phyloP scores from a whole-genome alignment of 2,797 vertebrate species.

The Sandelia bainsii region DNA sequence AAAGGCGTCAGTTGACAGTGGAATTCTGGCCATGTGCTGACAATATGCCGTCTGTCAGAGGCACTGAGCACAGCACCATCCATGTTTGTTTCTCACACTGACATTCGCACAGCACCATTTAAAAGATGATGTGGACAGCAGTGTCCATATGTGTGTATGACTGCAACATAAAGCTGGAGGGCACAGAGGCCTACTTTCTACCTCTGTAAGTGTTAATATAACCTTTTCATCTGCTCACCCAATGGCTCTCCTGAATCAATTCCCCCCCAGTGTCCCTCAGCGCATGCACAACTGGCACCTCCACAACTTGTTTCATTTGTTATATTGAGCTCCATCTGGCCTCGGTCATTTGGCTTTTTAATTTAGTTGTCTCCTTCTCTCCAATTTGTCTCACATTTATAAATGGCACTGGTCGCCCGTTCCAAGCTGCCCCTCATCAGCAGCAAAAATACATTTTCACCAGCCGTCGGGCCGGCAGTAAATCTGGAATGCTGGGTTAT shows the following conservation, averaged over 20 bases:
- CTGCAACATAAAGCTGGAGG: slow-evolving; percentile 77
- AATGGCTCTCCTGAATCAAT: slow-evolving; percentile 83
- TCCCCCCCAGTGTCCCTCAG: slow-evolving; percentile 82
- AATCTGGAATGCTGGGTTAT: slow-evolving; percentile 83
- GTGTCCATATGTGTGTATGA: slow-evolving; percentile 78
- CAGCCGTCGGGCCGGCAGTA: slow-evolving; percentile 78
- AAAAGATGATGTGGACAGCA: slow-evolving; percentile 72
- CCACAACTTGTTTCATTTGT: slow-evolving; percentile 88
- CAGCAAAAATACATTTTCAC: slow-evolving; percentile 83
- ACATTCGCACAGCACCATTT: slow-evolving; percentile 61
- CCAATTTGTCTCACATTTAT: slow-evolving; percentile 89
- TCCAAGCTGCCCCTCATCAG: slow-evolving; percentile 86
- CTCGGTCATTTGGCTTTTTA: slow-evolving; percentile 88
- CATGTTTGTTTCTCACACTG: slow-evolving; percentile 66
- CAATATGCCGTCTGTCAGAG: slow-evolving; percentile 50
- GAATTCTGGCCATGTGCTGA: slow-evolving; percentile 35
- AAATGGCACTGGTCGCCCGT: slow-evolving; percentile 82
- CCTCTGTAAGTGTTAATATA: slow-evolving; percentile 83
- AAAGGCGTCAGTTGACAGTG: slow-evolving; percentile 27
- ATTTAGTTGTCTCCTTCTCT: slow-evolving; percentile 88
- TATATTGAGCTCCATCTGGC: slow-evolving; percentile 88
- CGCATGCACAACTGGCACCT: slow-evolving; percentile 88
- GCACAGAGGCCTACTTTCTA: slow-evolving; percentile 71
- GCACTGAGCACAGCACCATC: slow-evolving; percentile 29
- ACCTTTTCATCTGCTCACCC: slow-evolving; percentile 84